Evolutionary conservation across 2,797 vertebrate genomes (phyloP).

Genomic region (Ctenochaetus hawaiiensis): DNA sequence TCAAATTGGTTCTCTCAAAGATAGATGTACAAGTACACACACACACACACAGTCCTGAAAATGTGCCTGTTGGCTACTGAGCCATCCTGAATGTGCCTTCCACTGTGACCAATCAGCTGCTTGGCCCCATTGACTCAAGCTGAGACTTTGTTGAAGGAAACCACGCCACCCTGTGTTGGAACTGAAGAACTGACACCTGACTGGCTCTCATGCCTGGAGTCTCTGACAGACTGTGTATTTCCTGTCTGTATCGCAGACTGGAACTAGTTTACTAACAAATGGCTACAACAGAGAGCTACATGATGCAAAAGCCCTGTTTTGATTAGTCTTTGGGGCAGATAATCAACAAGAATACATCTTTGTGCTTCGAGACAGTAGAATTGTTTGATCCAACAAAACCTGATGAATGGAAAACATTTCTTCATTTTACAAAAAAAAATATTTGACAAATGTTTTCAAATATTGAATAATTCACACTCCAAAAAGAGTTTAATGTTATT

Average conservation of each 20-base stretch:
- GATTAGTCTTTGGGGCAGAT: background rate
- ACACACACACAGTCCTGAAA: conserved; percentile 43
- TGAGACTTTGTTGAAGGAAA: conserved; percentile 53
- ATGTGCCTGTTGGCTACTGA: conserved; percentile 79
- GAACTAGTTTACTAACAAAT: conserved; percentile 85
- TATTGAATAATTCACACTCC: conserved; percentile 15
- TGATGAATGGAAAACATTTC: background rate
- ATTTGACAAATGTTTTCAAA: conserved; percentile 24
- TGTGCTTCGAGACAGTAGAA: background rate
- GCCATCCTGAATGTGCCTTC: conserved; percentile 82
- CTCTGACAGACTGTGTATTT: conserved; percentile 37
- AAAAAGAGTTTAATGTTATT: conserved; percentile 7
- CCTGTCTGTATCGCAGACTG: conserved; percentile 69
- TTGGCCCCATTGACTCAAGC: conserved; percentile 62
- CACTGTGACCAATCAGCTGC: conserved; percentile 72
- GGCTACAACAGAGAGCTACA: conserved; percentile 31
- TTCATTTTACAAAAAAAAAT: conserved; percentile 21
- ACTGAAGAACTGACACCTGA: conserved; percentile 55
- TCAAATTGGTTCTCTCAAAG: too few species aligned
- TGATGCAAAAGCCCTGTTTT: conserved; percentile 1
- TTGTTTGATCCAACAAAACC: conserved; percentile 9
- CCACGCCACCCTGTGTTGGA: conserved; percentile 66
- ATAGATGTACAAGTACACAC: conserved; percentile 5
- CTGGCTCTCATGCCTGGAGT: conserved; percentile 8
- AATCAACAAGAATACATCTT: conserved; percentile 15